phyloP scores from a whole-genome alignment of 2,797 vertebrate species.

The Holocentrus rufus region DNA sequence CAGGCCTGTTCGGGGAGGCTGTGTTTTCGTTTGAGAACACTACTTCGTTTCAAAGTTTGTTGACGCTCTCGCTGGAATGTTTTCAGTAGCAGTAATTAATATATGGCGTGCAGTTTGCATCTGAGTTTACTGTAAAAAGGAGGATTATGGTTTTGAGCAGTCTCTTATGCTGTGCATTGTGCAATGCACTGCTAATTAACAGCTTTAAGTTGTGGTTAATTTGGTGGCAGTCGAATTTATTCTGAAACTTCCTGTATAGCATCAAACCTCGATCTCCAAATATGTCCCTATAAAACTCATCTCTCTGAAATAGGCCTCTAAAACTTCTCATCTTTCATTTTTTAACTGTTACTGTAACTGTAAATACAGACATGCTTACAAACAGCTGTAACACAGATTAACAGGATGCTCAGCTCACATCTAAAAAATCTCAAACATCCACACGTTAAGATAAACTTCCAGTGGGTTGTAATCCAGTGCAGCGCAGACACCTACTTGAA shows the following conservation, averaged over 20 bases:
- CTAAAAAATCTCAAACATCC: slow-evolving; percentile 36
- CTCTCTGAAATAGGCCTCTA: neutral
- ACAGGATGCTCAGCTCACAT: slow-evolving; percentile 27
- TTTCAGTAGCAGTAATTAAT: slow-evolving; percentile 22
- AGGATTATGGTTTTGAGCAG: neutral
- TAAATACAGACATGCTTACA: neutral
- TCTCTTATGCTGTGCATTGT: too few relatives aligned
- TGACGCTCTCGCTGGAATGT: slow-evolving; percentile 29
- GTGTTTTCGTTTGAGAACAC: slow-evolving; percentile 24
- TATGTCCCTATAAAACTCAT: neutral
- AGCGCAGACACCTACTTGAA: slow-evolving; percentile 46
- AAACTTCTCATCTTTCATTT: neutral
- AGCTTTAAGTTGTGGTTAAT: neutral
- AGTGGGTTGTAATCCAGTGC: slow-evolving; percentile 15
- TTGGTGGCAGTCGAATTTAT: neutral
- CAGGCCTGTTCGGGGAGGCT: slow-evolving; percentile 1
- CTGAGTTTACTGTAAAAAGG: slow-evolving; percentile 11
- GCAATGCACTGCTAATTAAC: too few relatives aligned
- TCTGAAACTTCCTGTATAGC: neutral
- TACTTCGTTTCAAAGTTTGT: slow-evolving; percentile 38
- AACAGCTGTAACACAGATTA: slow-evolving; percentile 7
- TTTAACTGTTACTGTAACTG: neutral
- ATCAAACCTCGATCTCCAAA: neutral
- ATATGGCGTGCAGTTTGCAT: slow-evolving; percentile 2
- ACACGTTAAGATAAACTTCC: slow-evolving; percentile 7